Evolutionary conservation across 2,888 invertebrate genomes (phyloP).

Genomic region (Papilio gigon): DNA sequence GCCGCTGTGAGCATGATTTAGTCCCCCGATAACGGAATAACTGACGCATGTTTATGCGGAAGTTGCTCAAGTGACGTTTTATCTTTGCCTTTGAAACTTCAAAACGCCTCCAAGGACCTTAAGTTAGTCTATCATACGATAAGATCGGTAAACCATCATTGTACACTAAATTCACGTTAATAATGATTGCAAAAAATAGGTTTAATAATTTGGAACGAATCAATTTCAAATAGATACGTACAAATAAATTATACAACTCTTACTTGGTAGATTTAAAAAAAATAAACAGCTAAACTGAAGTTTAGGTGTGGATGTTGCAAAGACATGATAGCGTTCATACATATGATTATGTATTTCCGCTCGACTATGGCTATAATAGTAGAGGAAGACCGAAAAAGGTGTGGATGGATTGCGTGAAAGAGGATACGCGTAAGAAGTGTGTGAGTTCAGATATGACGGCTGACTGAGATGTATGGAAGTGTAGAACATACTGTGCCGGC

Average conservation of each 20-base stretch:
- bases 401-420: too few relatives aligned
- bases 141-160: constrained; percentile 1
- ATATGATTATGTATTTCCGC: too few relatives aligned
- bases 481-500: too few relatives aligned
- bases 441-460: too few relatives aligned
- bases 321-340: too few relatives aligned
- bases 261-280: too few relatives aligned
- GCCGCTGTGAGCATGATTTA: constrained; percentile 37
- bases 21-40: constrained; percentile 38
- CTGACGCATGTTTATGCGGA: constrained; percentile 38
- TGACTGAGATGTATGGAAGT: too few relatives aligned
- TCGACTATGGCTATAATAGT: too few relatives aligned
- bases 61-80: constrained; percentile 36
- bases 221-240: not conserved
- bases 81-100: constrained; percentile 33
- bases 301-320: too few relatives aligned
- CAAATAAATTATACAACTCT: not conserved
- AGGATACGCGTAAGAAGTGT: too few relatives aligned
- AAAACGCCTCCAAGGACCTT: constrained; percentile 30
- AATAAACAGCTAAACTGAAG: too few relatives aligned
- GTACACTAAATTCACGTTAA: not conserved
- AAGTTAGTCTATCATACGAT: constrained; percentile 19
- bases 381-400: too few relatives aligned
- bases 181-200: not conserved
- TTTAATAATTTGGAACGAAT: not conserved